Base-by-base conservation (phyloP, 2,113 vertebrate species). In the Campylomormyrus tamandua region DNA sequence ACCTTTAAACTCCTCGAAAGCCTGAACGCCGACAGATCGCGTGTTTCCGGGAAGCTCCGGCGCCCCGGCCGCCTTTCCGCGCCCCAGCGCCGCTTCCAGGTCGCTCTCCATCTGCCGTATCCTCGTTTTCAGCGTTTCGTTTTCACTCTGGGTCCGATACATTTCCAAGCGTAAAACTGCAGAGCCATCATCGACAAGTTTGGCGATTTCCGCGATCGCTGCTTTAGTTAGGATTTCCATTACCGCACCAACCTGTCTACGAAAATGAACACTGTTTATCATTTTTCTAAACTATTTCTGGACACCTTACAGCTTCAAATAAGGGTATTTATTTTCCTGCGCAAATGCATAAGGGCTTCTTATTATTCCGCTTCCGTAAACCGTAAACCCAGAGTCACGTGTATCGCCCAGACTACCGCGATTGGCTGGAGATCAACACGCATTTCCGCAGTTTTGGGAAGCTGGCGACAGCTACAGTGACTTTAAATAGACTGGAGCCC, bases 121-220 rank as follows among this genome's bases (percentile, higher is more conserved):
- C 58, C 91, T 94, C 39, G 88, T 91, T 27, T 89, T 92, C 7
- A 96, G 92, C 66, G 93, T 91, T 90, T 92, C 93, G 0, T 95
- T 94, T 92, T 96, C 94, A 0, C 19, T 62, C 62, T 94, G 94
- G 49, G 91, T 93, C 84, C 91, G 92, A 58, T 92, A 89, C 92
- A 95, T 92, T 90, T 96, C 94, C 91, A 94, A 70, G 0, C 93
- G 92, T 48, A 96, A 91, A 6, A 93, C 91, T 49, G 93, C 90
- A 0, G 88, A 87, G 11, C 92, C 93, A 35, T 93, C 94, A 80
- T 95, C 94, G 90, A 93, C 91, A 89, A 95, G 93, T 89, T 94
- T 94, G n/a, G 92, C 93, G 24, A 96, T 95, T 91, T 95, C 95
- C 2, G 93, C 92, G 3, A 95, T 94, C 0, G 94, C 95, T 2